Base-by-base conservation (phyloP, 2,888 invertebrate species). In the Ellobium chinense region DNA sequence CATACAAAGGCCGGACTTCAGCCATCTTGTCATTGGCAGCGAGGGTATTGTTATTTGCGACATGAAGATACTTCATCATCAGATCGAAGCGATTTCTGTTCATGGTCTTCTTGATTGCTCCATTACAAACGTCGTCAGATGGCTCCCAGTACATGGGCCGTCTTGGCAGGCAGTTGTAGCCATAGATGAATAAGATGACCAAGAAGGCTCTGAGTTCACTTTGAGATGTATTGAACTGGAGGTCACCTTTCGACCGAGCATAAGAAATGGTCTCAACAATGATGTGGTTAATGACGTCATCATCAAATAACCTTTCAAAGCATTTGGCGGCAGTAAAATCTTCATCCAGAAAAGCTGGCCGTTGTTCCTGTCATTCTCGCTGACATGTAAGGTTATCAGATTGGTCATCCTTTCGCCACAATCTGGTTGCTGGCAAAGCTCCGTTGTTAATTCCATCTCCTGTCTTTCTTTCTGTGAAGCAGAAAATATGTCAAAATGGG, bases 1-100 rank as follows among this genome's bases (percentile, higher is more conserved):
- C 46, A n/a, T 83, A 24, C 34, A 85, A 63, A n/a, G 83, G 82
- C 5, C 81, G 34, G 9, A 84, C 75, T 81, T 84, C 80, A 21
- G 56, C 36, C 36, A 85, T n/a, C 58, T 83, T 85, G 77, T 84
- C 84, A 54, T 37, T 68, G 12, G 36, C 34, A 69, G 81, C 74
- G 34, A 84, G 66, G 1, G 62, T 46, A n/a, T 46, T 58, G 46
- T 84, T 84, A 62, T 82, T 79, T 74, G 62, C 37, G 4, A 83
- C 60, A 69, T 85, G 84, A 37, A 85, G 56, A 54, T 54, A 76
- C 58, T 58, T 73, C 79, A 82, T 68, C 9, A 84, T 78, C 54
- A 78, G 81, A 24, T 83, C 82, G 82, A 81, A 84, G n/a, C 80
- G 34, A 60, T 74, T 68, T 56, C 69, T 37, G 12, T 63, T 21